Base-by-base conservation (phyloP, 2,888 invertebrate species). In the Pristionchus maxplancki region DNA sequence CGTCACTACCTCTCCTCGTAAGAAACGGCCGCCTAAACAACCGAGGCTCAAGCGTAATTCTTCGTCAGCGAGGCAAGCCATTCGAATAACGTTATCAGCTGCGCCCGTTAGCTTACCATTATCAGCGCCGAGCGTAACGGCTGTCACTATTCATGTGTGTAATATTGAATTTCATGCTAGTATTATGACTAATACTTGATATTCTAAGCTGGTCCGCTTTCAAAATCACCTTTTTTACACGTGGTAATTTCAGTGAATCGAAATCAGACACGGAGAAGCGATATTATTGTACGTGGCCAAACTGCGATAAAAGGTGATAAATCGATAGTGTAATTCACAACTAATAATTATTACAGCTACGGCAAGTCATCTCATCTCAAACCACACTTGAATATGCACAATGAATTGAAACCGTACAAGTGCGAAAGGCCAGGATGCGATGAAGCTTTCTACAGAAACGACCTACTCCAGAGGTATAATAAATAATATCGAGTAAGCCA, bases 281-380 rank as follows among this genome's bases (percentile, higher is more conserved):
- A n/a, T 85, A 50, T 53, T 28, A 11, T 11, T 85, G 85, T 31
- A 28, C 50, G 13, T 58, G 37, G 9, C 50, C 53, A 20, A 15
- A 83, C 34, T 83, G 83, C 53, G 5, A 28, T 5, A 53, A 34
- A 1, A 53, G 31, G 83, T 83, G 28, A 83, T 17, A 34, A 8
- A 28, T 48, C 13, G 20, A 31, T 28, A 11, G 31, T 64, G 31
- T 64, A 20, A 37, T 8, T 11, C 20, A 20, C 31, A 67, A 74
- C 37, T 4, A 11, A 20, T 37, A 28, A 13, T 24, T 9, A 20
- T 24, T 71, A n/a, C 15, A 87, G 86, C 6, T 87, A 71, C 71
- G 48, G 37, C 13, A 87, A 71, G 34, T n/a, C 37, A 24, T 87
- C 58, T 2, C 86, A 87, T 50, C 86, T 87, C 48, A 31, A 67